Conservation (phyloP, 2,797 vertebrate species). For the Otus scops region DNA sequence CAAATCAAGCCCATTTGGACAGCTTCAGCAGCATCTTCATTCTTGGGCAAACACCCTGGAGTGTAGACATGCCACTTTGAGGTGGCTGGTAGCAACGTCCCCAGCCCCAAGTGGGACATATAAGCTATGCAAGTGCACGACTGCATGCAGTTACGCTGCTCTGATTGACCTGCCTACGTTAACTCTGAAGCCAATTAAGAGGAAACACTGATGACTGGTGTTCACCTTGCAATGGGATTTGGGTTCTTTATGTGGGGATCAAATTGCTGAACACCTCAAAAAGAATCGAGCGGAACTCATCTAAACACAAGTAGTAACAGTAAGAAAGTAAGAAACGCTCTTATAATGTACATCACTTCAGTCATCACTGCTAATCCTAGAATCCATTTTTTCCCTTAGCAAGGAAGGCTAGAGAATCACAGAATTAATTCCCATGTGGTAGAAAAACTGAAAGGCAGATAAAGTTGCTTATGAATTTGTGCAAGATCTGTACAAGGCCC, state of each 20-base stretch:
- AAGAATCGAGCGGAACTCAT: background rate
- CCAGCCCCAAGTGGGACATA: background rate
- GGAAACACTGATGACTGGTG: background rate
- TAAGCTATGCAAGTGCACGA: background rate
- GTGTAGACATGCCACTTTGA: background rate
- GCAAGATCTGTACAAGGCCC: background rate
- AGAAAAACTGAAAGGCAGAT: background rate
- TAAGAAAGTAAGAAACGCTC: background rate
- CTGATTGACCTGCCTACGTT: background rate
- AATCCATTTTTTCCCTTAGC: background rate
- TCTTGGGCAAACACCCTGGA: background rate
- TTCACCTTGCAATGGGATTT: background rate
- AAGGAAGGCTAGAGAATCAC: background rate
- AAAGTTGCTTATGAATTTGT: background rate
- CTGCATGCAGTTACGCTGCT: background rate
- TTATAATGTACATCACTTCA: background rate
- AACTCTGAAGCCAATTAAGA: background rate
- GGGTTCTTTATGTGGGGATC: background rate
- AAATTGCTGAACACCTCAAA: background rate
- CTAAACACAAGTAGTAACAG: background rate
- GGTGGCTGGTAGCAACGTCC: background rate
- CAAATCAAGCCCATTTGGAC: background rate
- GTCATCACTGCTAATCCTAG: background rate
- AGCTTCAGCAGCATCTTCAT: background rate
- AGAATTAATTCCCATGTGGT: background rate